A percentile compares a stretch with the other conserved stretches of the same genome.
These are phyloP conservation scores for Drosophila repleta DNA, from an alignment of 1,140 invertebrate species.

Conservation along the genomic window DNA sequence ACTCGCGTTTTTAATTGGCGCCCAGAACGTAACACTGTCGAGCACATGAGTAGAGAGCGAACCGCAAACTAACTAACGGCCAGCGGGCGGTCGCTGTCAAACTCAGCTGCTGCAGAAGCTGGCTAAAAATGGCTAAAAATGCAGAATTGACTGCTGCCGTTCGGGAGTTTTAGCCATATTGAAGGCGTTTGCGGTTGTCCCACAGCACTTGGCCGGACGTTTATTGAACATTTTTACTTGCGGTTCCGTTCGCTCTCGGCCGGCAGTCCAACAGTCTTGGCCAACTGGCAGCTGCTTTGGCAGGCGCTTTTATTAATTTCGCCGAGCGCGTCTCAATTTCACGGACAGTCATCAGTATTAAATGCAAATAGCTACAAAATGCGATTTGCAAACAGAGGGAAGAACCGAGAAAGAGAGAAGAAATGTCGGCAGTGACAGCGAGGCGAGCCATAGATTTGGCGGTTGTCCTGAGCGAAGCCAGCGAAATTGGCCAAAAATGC, in stretches of 20 bases:
- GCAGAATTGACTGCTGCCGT: conserved; percentile 64
- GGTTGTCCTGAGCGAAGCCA: conserved; percentile 16
- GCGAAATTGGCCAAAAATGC: conserved; percentile 69
- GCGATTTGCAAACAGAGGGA: conserved; percentile 53
- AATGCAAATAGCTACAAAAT: conserved; percentile 75
- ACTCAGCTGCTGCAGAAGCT: conserved; percentile 57
- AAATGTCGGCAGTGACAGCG: conserved; percentile 3
- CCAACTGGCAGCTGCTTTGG: conserved; percentile 26
- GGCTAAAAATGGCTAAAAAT: conserved; percentile 62
- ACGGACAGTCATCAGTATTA: conserved; percentile 63
- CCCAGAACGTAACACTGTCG: conserved; percentile 23
- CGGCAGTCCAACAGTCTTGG: conserved; percentile 1
- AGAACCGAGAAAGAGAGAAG: background rate
- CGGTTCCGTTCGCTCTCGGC: conserved; percentile 35
- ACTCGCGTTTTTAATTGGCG: conserved; percentile 59
- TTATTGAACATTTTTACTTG: conserved; percentile 82
- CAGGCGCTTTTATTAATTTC: conserved; percentile 72
- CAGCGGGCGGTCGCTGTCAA: conserved; percentile 60
- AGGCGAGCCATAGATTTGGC: conserved; percentile 24
- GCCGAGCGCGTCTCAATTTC: conserved; percentile 66
- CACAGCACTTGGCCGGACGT: conserved; percentile 61
- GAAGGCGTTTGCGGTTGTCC: conserved; percentile 70
- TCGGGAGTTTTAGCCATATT: conserved; percentile 45
- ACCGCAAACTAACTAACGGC: conserved; percentile 77
- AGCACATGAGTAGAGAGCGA: conserved; percentile 44